phyloP scores from a whole-genome alignment of 2,797 vertebrate genomes.

The Xenopus petersii region DNA sequence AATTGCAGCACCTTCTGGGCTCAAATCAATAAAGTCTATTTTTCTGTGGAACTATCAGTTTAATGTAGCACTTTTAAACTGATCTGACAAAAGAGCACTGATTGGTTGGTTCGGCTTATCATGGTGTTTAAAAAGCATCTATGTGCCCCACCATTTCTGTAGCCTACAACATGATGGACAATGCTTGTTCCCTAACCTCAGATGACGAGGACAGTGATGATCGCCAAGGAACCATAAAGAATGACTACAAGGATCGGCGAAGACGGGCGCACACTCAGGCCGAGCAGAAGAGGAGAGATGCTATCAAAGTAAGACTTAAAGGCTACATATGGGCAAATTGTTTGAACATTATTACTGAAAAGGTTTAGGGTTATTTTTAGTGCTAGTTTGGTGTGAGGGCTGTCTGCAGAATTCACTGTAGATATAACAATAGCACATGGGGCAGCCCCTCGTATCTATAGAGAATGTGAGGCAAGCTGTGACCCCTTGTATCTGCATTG shows the following conservation, averaged over 20 bases:
- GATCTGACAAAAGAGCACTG: background rate
- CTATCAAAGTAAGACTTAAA: constrained; percentile 81
- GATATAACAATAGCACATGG: no score
- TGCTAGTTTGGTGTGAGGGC: no score
- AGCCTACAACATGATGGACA: constrained; percentile 13
- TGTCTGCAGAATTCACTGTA: no score
- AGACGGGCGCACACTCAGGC: constrained; percentile 92
- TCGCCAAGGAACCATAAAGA: constrained; percentile 86
- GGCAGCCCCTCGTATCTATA: no score
- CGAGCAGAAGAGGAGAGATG: constrained; percentile 89
- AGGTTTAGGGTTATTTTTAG: no score
- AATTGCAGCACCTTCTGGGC: no score
- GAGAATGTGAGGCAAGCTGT: no score
- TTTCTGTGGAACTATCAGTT: no score
- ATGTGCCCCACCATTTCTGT: constrained; percentile 22
- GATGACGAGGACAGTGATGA: constrained; percentile 97
- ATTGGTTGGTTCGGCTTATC: constrained; percentile 5
- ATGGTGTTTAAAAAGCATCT: constrained; percentile 15
- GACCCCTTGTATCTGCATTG: no score
- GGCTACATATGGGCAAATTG: background rate
- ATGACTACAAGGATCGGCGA: constrained; percentile 88
- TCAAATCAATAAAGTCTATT: no score
- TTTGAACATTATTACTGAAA: no score
- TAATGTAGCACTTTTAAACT: background rate
- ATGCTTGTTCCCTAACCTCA: constrained; percentile 52